These are phyloP conservation scores for Psittacula cyanocephala DNA, from an alignment of 2,113 vertebrate species.

Conservation along the genomic window DNA sequence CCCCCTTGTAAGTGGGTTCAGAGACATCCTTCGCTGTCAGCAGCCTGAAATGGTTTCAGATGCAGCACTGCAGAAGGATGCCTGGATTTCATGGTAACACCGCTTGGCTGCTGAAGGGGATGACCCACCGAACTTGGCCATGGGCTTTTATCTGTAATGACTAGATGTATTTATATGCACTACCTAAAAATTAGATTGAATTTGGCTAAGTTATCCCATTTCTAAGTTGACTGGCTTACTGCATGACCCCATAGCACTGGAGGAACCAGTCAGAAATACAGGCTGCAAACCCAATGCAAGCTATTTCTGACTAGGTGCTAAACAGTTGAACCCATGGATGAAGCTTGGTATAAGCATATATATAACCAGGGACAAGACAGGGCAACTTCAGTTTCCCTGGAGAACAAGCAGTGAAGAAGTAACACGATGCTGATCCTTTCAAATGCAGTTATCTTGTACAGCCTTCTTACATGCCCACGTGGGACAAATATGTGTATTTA, in stretches of 20 bases:
- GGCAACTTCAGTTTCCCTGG: not conserved
- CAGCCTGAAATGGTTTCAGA: not conserved
- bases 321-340: not conserved
- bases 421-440: not conserved
- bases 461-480: not conserved
- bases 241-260: accelerated
- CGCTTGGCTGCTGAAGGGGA: not conserved
- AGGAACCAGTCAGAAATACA: not conserved
- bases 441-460: not conserved
- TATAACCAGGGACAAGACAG: not conserved
- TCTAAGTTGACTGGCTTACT: not conserved
- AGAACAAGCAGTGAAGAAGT: not conserved
- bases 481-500: not conserved
- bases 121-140: not conserved
- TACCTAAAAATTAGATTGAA: not conserved
- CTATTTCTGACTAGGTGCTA: not conserved
- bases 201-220: not conserved
- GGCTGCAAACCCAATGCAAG: not conserved
- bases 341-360: not conserved
- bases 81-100: not conserved
- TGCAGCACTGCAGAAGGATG: not conserved
- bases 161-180: accelerated
- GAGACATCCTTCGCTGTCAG: accelerated
- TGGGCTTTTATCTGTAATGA: not conserved
- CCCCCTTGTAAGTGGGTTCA: accelerated